Base-by-base conservation (phyloP, 2,113 vertebrate species). In the Xiphophorus maculatus region DNA sequence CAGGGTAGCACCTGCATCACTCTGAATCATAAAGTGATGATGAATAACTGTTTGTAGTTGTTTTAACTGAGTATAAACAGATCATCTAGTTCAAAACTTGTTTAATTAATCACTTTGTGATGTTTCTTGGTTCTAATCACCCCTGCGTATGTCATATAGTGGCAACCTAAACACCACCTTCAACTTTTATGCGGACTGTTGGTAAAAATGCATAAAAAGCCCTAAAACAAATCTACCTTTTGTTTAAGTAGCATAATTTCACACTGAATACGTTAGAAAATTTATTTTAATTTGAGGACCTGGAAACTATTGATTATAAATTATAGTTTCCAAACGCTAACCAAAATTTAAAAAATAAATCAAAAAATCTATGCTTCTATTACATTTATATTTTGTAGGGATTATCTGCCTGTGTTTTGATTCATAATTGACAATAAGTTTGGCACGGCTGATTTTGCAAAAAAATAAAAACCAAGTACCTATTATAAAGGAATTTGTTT, bases 81-180 rank as follows among this genome's bases (percentile, higher is more conserved):
- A 76, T 19, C 17, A 66, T 84, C 74, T 68, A 66, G 75, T 64
- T 75, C 69, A 74, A 48, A 30, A 69, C 48, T 42, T 63, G 54
- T 58, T 80, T 89, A 85, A 37, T 37, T 85, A 83, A 78, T 89
- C 64, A 76, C 25, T 33, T 75, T 66, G 25, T 80, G 63, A 62
- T 74, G 69, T 75, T 33, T 33, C 30, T 35, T 67, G 37, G 40
- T 60, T 65, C 74, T 10, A 61, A 37, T 84, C 35, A 44, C 14
- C 63, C 63, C 2, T 9, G 19, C 17, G 11, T n/a, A 9, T 8
- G 9, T 25, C 61, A 17, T 63, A 4, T 17, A 14, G 17, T 25
- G 22, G 63, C 15, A 32, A 19, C 51, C 51, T 54, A 8, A 25
- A 54, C 51, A 54, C 7, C 6, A 2, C 51, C 22, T 8, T 25